Evolutionary conservation across 1,140 invertebrate genomes (phyloP), one percentile per base, ranked within the genome.

Genomic region (Drosophila kohkoa): DNA sequence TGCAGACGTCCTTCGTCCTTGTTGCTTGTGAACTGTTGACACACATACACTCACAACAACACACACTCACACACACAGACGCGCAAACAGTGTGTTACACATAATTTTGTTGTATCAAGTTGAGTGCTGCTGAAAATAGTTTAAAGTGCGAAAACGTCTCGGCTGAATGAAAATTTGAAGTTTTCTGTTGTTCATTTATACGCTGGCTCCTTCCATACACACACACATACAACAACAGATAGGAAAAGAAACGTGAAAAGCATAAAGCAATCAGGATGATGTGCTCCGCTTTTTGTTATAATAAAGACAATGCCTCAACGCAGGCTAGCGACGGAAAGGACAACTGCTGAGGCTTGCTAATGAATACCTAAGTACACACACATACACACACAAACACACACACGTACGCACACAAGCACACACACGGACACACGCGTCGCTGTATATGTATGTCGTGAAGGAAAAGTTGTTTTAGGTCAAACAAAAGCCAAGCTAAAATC

Each of bases 1-100:
- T 65, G 73, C 83, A 88, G 77, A 83, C 70, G 76, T 78, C 70
- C 78, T 79, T 55, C 46, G 57, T 45, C 54, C 65, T 52, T 59
- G 35, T 59, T 20, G 35, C 13, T 45, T 5, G 11, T 43, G 6
- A 25, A 25, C 13, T 49, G 28, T 54, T 11, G 48, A 16, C n/a
- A 7, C 16, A 35, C 35, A 38, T 10, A 38, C 35, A 38, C 35
- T 10, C 6, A 38, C 35, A 8, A 8, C 0, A 7, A 38, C 7
- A 38, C 35, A 10, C 35, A 38, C 32, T 0, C 30, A 32, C 32
- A 32, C 0, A 32, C 32, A 32, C 32, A 32, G 5, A 32, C 32
- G 32, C 32, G 32, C 32, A 32, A 5, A 32, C 13, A 20, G 58
- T 60, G 43, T 58, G 55, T 58, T 11, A 43, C n/a, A 43, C 41